Evolutionary conservation across 2,888 invertebrate genomes (phyloP).

Genomic region (Drosophila macrospina): DNA sequence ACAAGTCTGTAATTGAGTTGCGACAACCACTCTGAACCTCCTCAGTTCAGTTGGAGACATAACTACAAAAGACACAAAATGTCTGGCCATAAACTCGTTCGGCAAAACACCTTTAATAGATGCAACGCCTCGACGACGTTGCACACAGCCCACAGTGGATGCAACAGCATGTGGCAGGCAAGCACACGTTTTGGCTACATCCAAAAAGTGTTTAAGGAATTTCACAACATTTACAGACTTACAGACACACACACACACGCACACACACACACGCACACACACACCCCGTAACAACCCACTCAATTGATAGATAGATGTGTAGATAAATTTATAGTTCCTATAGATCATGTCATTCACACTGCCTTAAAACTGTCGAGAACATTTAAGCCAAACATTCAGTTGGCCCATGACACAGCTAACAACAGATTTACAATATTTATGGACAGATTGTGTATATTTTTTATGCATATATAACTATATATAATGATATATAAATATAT

Average conservation of each 20-base stretch:
- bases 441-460: no score
- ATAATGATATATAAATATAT: no score
- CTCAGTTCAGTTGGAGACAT: no score
- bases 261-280: neutral
- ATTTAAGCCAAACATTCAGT: no score
- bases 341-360: no score
- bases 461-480: no score
- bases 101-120: constrained; percentile 14
- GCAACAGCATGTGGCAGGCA: constrained; percentile 12
- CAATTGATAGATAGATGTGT: neutral
- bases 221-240: constrained; percentile 11
- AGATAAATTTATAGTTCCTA: no score
- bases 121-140: constrained; percentile 17
- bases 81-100: constrained; percentile 15
- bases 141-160: constrained; percentile 9
- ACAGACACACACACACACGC: neutral
- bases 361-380: no score
- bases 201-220: constrained; percentile 18
- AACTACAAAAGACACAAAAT: neutral
- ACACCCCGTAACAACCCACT: constrained; percentile 13
- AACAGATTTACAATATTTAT: no score
- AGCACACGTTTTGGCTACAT: constrained; percentile 7
- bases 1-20: constrained; percentile 13
- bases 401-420: no score
- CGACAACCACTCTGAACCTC: no score